A percentile compares a stretch with the other conserved stretches of the same genome.
These are phyloP conservation scores for Sebastes elongatus DNA, from an alignment of 2,797 vertebrate species.

Conservation along the genomic window DNA sequence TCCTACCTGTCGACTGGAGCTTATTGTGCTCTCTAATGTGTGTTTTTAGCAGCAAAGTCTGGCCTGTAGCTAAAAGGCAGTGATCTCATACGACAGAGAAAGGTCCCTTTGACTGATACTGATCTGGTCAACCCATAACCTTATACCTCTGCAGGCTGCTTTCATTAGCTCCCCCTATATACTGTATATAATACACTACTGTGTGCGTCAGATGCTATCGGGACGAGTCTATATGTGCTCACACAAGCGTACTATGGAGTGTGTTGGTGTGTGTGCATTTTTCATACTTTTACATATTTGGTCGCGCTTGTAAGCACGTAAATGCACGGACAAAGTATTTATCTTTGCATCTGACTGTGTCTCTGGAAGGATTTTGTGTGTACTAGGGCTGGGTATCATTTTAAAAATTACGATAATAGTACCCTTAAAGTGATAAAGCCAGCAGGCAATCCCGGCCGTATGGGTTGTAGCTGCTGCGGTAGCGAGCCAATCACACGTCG, in stretches of 20 bases:
- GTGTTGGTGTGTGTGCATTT: conserved; percentile 6
- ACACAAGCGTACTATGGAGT: neutral
- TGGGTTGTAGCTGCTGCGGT: no score
- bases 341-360: neutral
- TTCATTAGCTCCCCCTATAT: conserved; percentile 60
- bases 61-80: conserved; percentile 17
- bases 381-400: no score
- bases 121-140: conserved; percentile 61
- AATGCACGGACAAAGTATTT: neutral
- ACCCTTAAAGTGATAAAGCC: no score
- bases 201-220: conserved; percentile 51
- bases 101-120: conserved; percentile 68
- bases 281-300: conserved; percentile 16
- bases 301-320: neutral
- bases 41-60: conserved; percentile 45
- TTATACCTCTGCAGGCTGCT: conserved; percentile 53
- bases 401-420: no score
- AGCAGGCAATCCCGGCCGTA: no score
- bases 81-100: conserved; percentile 53
- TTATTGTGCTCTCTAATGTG: conserved; percentile 38
- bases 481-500: accelerated
- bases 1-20: conserved; percentile 55
- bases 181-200: conserved; percentile 41
- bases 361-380: neutral
- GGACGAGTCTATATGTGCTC: conserved; percentile 8